Evolutionary conservation across 2,113 vertebrate species (phyloP), one percentile per base, ranked within the genome.

Genomic region (Cyprinodon variegatus): DNA sequence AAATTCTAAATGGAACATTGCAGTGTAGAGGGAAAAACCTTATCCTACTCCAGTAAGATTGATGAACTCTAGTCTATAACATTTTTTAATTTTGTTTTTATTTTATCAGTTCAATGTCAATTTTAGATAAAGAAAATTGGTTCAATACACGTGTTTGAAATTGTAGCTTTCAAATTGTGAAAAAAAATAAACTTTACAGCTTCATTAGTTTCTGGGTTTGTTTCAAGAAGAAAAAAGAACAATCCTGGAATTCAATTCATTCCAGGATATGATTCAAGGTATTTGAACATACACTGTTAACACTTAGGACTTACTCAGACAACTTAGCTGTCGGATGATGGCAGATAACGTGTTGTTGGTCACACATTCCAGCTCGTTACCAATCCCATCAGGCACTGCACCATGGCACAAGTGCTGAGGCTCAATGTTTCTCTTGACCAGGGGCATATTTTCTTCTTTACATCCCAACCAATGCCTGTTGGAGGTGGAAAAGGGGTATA

Each of bases 291-390:
- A 15, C 40, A 15, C n/a, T 62, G 15, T 57, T 57, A 67, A 48
- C 37, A 29, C 37, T 3, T 43, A 20, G 48, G 68, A 68, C 96
- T 95, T 95, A 99, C 98, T 99, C 72, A 99, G 93, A 83, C 97
- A 97, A 90, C 98, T 98, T 48, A 99, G 96, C 84, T 99, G 97
- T 68, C 95, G 96, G 79, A 99, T 98, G 91, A 99, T 95, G 37
- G 96, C 93, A 0, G 97, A 96, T 20, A 99, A 94, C 0, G 96
- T 96, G 71, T 92, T 94, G 88, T 95, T 95, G 81, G 90, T 93
- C 29, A 95, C 93, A 84, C 93, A 94, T 78, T 95, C 97, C 84
- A 99, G 95, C 81, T 98, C 97, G 68, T 90, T 96, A 83, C 94
- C 94, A 70, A 98, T 95, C 66, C 96, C 94, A 43, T 97, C 95